Conservation (phyloP, 2,113 vertebrate species). For the Oxygymnocypris stewartii region DNA sequence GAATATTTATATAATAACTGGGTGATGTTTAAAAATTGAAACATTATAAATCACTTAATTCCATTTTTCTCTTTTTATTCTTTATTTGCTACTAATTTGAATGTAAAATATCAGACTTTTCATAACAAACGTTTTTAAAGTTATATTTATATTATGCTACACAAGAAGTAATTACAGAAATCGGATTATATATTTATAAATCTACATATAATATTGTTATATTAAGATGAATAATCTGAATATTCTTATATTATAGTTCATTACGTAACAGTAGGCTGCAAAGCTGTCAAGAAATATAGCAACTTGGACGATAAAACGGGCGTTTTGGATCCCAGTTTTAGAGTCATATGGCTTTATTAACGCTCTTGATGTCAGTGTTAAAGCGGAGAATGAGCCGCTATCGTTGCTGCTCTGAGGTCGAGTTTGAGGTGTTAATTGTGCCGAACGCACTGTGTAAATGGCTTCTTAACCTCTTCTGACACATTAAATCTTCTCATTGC, state of each 20-base stretch:
- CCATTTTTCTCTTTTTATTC: no score
- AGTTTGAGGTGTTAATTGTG: constrained; percentile 33
- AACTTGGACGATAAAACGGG: neutral
- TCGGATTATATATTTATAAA: neutral
- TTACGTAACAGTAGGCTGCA: neutral
- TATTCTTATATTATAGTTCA: neutral
- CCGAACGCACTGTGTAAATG: neutral
- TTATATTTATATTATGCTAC: neutral
- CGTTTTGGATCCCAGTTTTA: neutral
- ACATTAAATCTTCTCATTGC: constrained; percentile 46
- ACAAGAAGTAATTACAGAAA: neutral
- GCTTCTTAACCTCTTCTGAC: constrained; percentile 27
- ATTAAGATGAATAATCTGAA: neutral
- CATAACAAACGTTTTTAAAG: no score
- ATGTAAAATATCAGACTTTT: no score
- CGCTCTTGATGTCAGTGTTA: neutral
- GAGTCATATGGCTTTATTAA: neutral
- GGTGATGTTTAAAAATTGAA: no score
- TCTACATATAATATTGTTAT: neutral
- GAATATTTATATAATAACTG: no score
- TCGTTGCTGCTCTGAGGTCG: neutral
- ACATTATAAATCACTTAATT: no score
- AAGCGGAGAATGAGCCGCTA: neutral
- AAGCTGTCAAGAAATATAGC: neutral
- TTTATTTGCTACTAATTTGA: no score